phyloP scores from a whole-genome alignment of 2,888 invertebrate genomes.

The Zonitis immaculata region DNA sequence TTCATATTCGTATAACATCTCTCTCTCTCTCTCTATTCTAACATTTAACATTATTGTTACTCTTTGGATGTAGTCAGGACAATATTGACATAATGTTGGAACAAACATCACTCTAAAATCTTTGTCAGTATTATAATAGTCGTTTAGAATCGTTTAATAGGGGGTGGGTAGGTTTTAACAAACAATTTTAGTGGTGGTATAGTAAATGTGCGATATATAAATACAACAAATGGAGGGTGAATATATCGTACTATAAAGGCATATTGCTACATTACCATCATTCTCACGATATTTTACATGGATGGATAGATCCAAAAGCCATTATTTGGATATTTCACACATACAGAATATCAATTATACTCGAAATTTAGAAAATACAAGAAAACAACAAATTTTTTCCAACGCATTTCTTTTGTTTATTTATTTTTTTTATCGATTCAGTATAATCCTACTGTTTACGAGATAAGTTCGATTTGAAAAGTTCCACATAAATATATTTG shows the following conservation, averaged over 20 bases:
- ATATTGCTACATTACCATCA: background rate
- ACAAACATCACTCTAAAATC: constrained; percentile 16
- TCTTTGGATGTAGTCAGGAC: background rate
- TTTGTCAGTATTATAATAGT: constrained; percentile 12
- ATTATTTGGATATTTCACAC: background rate
- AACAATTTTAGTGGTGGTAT: background rate
- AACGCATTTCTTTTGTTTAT: background rate
- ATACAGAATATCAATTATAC: background rate
- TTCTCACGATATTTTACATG: background rate
- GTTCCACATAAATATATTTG: background rate
- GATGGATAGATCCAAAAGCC: background rate
- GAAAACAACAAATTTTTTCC: background rate
- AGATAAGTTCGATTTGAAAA: background rate
- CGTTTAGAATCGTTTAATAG: background rate
- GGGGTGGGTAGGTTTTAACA: background rate
- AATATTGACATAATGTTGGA: constrained; percentile 15
- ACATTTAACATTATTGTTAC: background rate
- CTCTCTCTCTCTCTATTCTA: no score
- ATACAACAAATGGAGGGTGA: constrained; percentile 1
- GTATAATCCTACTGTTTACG: background rate
- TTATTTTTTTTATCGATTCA: background rate
- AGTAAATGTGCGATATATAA: background rate
- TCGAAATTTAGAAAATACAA: background rate
- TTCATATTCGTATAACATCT: no score
- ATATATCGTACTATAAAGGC: background rate